Conservation (phyloP, 2,888 invertebrate species). For the Ypsolopha scabrella region DNA sequence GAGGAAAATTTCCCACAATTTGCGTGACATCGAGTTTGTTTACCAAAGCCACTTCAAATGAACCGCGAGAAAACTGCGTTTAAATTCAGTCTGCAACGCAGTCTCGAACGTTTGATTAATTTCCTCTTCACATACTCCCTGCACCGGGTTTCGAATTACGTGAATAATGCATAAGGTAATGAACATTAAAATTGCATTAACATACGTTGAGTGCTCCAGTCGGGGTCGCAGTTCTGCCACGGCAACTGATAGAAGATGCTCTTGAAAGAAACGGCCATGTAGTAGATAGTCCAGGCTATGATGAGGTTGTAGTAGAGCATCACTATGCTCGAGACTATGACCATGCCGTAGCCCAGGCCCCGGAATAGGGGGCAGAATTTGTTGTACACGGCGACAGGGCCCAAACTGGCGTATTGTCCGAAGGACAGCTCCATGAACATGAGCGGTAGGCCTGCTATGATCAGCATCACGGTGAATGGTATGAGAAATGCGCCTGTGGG, state of each 20-base stretch:
- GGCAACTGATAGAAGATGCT: slow-evolving; percentile 76
- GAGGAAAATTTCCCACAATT: too few species aligned
- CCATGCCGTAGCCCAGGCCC: slow-evolving; percentile 81
- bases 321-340: slow-evolving; percentile 79
- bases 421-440: slow-evolving; percentile 90
- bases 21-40: too few species aligned
- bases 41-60: too few species aligned
- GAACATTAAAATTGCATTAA: not conserved
- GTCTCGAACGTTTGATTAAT: too few species aligned
- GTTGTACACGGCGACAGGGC: slow-evolving; percentile 84
- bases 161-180: too few species aligned
- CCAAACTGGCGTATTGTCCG: slow-evolving; percentile 84
- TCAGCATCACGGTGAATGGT: slow-evolving; percentile 84
- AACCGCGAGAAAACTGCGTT: too few species aligned
- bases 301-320: slow-evolving; percentile 83
- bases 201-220: slow-evolving; percentile 77
- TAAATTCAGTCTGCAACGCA: too few species aligned
- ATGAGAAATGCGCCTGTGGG: slow-evolving; percentile 81
- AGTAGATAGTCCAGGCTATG: slow-evolving; percentile 83
- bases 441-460: slow-evolving; percentile 83
- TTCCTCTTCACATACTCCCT: too few species aligned
- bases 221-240: slow-evolving; percentile 78
- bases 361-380: slow-evolving; percentile 83
- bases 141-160: too few species aligned
- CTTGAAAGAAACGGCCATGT: slow-evolving; percentile 73